Evolutionary conservation across 2,113 vertebrate species (phyloP).

Genomic region (Alaudala cheleensis): DNA sequence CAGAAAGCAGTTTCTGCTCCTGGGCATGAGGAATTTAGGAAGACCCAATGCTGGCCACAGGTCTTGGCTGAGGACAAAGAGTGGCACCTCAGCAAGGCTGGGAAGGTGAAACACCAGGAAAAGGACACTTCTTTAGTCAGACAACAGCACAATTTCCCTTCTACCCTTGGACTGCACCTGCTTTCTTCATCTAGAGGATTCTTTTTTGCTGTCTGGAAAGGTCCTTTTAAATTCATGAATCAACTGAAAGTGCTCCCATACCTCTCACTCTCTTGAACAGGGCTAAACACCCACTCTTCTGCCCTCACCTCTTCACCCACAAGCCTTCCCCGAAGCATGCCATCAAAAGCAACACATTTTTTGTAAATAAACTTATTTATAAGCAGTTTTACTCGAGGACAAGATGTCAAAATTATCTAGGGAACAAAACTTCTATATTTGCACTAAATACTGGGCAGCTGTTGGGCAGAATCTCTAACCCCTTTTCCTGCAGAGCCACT

Average conservation of each 20-base stretch:
- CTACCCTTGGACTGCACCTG: neutral
- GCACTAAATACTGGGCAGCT: neutral
- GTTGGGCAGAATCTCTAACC: neutral
- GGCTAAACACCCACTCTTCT: neutral
- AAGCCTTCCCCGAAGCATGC: neutral
- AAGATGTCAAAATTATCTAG: neutral
- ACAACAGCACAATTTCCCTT: neutral
- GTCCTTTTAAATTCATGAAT: neutral
- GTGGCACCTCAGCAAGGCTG: neutral
- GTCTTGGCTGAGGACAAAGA: rapidly evolving
- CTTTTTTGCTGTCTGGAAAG: neutral
- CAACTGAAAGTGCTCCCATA: neutral
- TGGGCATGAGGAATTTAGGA: neutral
- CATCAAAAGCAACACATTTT: neutral
- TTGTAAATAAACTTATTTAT: neutral
- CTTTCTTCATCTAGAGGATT: neutral
- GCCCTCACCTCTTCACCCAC: neutral
- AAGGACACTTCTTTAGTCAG: neutral
- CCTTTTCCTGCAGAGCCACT: neutral
- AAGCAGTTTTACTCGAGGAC: neutral
- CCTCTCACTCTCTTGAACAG: neutral
- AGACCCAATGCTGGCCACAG: neutral
- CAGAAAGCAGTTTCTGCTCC: neutral
- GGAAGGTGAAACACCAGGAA: neutral
- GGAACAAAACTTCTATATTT: neutral